Evolutionary conservation across 2,888 invertebrate genomes (phyloP), one percentile per base, ranked within the genome.

Genomic region (Eurytoma adleriae): DNA sequence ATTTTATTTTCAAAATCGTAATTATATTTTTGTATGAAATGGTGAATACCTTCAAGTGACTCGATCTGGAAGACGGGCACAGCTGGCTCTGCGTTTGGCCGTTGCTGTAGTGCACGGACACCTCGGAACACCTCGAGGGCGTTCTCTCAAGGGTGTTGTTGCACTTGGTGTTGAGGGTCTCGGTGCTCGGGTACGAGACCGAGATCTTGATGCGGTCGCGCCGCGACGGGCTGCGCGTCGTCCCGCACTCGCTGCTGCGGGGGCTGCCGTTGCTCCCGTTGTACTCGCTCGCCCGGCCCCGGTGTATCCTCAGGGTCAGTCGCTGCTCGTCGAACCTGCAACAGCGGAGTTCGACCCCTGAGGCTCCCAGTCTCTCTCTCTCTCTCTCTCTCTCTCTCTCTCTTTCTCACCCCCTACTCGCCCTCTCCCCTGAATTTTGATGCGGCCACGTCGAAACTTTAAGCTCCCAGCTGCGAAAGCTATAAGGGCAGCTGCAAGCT

Each of bases 281-380:
- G 82, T 90, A 88, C 54, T 92, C 92, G 3, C 95, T 95, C 0
- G 95, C 95, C 0, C 96, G 92, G 0, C 98, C 98, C 0, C 98
- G 93, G 91, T 98, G 98, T 85, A 98, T 97, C 84, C 98, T 93
- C 81, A 98, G 91, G 0, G 98, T 98, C 56, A 98, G 92, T n/a
- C 97, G 94, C 90, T 97, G 96, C 89, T 97, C 96, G 86, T 97
- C 96, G 89, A 97, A 97, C 40, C 97, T 94, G 86, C 92, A 95
- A 73, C 54, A 27, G 30, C 7, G 7, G 7, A 7, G 10, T 14
- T 54, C 54, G n/a, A 54, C 13, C n/a, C 54, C 54, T 16, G 3
- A 54, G 54, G 14, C n/a, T 54, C 54, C 2, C n/a, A 5, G 1
- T n/a, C 54, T 54, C 54, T 54, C 54, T 16, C 7, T 54, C 54